Evolutionary conservation across 2,113 vertebrate genomes (phyloP).

Genomic region (Taxidea taxus): DNA sequence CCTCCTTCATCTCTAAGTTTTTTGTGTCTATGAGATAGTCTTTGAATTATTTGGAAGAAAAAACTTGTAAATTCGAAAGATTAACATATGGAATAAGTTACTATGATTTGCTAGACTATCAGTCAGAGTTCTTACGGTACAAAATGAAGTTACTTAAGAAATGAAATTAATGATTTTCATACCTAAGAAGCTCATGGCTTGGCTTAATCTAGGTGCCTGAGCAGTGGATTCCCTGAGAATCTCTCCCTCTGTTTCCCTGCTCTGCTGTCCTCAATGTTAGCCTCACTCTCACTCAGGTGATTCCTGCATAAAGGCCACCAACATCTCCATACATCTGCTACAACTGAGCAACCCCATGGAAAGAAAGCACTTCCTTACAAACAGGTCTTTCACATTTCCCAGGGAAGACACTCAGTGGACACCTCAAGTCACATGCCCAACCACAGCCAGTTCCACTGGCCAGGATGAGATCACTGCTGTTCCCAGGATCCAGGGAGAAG

Average conservation of each 20-base stretch:
- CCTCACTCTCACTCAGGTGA: background rate
- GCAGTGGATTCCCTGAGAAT: background rate
- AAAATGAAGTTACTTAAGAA: background rate
- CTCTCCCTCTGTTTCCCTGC: background rate
- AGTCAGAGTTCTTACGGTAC: background rate
- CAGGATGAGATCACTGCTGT: background rate
- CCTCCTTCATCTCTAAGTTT: background rate
- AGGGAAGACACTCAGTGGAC: background rate
- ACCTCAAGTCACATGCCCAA: background rate
- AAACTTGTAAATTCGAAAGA: background rate
- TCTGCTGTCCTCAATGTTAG: background rate
- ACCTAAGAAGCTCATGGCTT: background rate
- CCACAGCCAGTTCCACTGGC: background rate
- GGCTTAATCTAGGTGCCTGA: background rate
- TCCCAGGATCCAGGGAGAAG: background rate
- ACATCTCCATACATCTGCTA: background rate
- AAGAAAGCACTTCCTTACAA: background rate
- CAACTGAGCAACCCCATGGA: background rate
- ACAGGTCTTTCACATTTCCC: background rate
- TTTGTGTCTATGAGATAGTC: background rate
- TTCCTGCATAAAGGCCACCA: background rate
- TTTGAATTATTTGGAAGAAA: background rate
- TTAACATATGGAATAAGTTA: background rate
- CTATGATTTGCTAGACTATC: background rate
- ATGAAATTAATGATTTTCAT: background rate